Base-by-base conservation (phyloP, 2,888 invertebrate genomes). In the Amiota communis region DNA sequence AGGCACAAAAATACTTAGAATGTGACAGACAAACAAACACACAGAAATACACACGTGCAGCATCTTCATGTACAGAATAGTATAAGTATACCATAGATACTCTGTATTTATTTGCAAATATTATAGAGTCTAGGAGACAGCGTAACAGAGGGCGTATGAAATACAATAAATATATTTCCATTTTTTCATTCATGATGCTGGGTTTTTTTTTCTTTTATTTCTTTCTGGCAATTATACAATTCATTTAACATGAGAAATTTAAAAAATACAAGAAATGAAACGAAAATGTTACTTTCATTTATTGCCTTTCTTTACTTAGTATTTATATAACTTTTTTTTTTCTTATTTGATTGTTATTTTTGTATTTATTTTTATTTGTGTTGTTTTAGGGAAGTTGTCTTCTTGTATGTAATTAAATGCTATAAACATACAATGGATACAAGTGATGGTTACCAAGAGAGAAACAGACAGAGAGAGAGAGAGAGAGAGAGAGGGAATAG, bases 351-450 rank as follows among this genome's bases (percentile, higher is more conserved):
- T 59, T 59, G n/a, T 59, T 11, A n/a, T 63, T 46, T 63, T 36
- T 63, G 23, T 12, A 23, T 49, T 48, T 49, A 49, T 4, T 47
- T 65, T n/a, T 65, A 15, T 13, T n/a, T 48, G 48, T 65, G 13
- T 65, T 49, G 11, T 65, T 59, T 59, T 59, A 17, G 36, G 36
- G 36, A 36, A 36, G 36, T 36, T 36, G 36, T 36, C 36, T 36
- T 53, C 12, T 68, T 63, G 23, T 48, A 15, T 12, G 72, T 77
- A 80, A 79, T 85, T 83, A 82, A 83, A 80, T 79, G 75, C 71
- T 74, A 59, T 59, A 69, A 75, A 73, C 59, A 74, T 74, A 72
- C 17, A 53, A 75, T 36, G 36, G 36, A 36, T 36, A 72, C 17
- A 49, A 75, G 23, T 23, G 23, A 23, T 23, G 23, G 23, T 2